Percentiles rank a stretch among this genome's conserved stretches.
phyloP scores from a whole-genome alignment of 1,140 invertebrate species.

The Agraylea sexmaculata region DNA sequence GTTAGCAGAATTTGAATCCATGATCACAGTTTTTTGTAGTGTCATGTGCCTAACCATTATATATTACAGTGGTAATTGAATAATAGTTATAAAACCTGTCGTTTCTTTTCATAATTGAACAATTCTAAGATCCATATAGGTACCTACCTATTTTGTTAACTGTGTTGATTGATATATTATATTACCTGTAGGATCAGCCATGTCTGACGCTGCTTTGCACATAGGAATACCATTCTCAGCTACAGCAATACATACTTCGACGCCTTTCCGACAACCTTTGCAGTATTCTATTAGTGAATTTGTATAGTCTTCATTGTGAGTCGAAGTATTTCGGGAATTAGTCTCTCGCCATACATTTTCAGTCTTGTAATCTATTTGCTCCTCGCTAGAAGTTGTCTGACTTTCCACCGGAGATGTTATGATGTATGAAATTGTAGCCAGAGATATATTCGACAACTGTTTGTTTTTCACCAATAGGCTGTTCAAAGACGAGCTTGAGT shows the following conservation, averaged over 20 bases:
- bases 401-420: conserved; percentile 5
- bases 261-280: conserved; percentile 34
- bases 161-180: too few relatives aligned
- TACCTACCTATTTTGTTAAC: too few relatives aligned
- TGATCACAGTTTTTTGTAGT: too few relatives aligned
- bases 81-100: too few relatives aligned
- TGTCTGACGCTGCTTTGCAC: conserved; percentile 46
- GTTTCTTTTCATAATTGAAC: too few relatives aligned
- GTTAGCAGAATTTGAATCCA: too few relatives aligned
- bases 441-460: conserved; percentile 4
- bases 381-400: conserved; percentile 7
- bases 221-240: conserved; percentile 46
- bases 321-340: conserved; percentile 6
- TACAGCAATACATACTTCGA: conserved; percentile 53
- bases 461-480: too few relatives aligned
- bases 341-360: conserved; percentile 11
- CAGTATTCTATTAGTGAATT: conserved; percentile 26
- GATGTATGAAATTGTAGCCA: conserved; percentile 2
- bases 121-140: too few relatives aligned
- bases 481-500: too few relatives aligned
- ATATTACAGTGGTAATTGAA: too few relatives aligned
- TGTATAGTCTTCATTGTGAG: conserved; percentile 8
- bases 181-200: conserved; percentile 51
- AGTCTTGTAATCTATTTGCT: conserved; percentile 18
- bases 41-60: too few relatives aligned